Evolutionary conservation across 2,797 vertebrate species (phyloP).

Genomic region (Dallia pectoralis): DNA sequence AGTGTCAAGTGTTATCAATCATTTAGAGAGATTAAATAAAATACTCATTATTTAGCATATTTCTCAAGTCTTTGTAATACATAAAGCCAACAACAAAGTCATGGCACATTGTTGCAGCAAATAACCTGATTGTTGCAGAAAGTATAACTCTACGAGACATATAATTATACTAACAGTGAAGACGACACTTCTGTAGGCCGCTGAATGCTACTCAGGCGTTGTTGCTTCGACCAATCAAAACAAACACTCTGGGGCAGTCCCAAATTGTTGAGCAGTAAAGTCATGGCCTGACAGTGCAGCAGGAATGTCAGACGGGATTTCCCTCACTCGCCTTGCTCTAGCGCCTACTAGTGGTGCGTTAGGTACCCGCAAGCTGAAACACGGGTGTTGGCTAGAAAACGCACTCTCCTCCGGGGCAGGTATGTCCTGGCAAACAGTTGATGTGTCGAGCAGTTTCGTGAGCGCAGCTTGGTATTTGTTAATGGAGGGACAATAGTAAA

Average conservation of each 20-base stretch:
- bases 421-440: too few species aligned
- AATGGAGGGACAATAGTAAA: too few species aligned
- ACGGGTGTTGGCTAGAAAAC: too few species aligned
- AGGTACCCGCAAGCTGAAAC: too few species aligned
- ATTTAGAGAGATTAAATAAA: conserved; percentile 19
- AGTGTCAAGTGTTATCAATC: conserved; percentile 44
- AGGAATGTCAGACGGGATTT: too few species aligned
- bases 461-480: too few species aligned
- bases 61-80: conserved; percentile 20
- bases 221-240: conserved; percentile 42
- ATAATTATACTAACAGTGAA: conserved; percentile 69
- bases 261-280: background rate
- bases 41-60: conserved; percentile 52
- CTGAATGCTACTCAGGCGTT: conserved; percentile 18
- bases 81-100: conserved; percentile 25
- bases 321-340: too few species aligned
- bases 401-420: too few species aligned
- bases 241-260: conserved; percentile 16
- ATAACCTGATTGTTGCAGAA: conserved; percentile 62
- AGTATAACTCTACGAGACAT: conserved; percentile 60
- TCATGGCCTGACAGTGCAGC: too few species aligned
- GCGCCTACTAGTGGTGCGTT: too few species aligned
- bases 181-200: conserved; percentile 51
- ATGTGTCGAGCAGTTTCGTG: too few species aligned
- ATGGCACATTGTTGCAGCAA: conserved; percentile 51